Percentiles rank a stretch among this genome's conserved stretches.
phyloP scores from a whole-genome alignment of 2,797 vertebrate genomes.

The Pitangus sulphuratus region DNA sequence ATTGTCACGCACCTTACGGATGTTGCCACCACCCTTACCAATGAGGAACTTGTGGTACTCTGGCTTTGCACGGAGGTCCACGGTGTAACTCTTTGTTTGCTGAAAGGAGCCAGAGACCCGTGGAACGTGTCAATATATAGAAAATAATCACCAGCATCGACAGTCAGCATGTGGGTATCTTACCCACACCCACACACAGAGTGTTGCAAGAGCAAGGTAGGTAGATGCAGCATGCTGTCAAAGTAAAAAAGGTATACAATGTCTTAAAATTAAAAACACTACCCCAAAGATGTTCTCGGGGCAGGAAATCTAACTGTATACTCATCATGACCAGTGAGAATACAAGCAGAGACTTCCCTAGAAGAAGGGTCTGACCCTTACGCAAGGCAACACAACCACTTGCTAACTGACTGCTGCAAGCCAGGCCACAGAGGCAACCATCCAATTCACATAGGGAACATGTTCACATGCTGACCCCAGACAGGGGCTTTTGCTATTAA shows the following conservation, averaged over 20 bases:
- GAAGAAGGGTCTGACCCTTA: not conserved
- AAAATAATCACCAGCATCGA: not conserved
- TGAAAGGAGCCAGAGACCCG: conserved; percentile 56
- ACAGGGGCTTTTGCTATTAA: not conserved
- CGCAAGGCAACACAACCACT: not conserved
- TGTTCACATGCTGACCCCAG: not conserved
- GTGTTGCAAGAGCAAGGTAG: not conserved
- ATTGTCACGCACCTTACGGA: conserved; percentile 95
- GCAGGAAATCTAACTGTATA: not conserved
- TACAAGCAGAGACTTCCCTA: not conserved
- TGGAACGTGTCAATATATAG: not conserved
- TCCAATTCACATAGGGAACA: not conserved
- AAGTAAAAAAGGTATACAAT: not conserved
- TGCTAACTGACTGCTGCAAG: not conserved
- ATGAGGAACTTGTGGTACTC: conserved; percentile 99
- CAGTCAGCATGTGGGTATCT: not conserved
- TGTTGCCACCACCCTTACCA: conserved; percentile 95
- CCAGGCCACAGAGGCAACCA: not conserved
- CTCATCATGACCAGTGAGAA: not conserved
- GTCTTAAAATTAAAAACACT: not conserved
- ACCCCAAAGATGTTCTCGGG: not conserved
- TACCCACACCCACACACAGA: not conserved
- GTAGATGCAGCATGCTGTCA: accelerated
- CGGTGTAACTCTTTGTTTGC: conserved; percentile 97
- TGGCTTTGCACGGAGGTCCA: conserved; percentile 93